A percentile compares a stretch with the other conserved stretches of the same genome.
phyloP scores from a whole-genome alignment of 2,113 vertebrate species.

The Salvelinus alpinus region DNA sequence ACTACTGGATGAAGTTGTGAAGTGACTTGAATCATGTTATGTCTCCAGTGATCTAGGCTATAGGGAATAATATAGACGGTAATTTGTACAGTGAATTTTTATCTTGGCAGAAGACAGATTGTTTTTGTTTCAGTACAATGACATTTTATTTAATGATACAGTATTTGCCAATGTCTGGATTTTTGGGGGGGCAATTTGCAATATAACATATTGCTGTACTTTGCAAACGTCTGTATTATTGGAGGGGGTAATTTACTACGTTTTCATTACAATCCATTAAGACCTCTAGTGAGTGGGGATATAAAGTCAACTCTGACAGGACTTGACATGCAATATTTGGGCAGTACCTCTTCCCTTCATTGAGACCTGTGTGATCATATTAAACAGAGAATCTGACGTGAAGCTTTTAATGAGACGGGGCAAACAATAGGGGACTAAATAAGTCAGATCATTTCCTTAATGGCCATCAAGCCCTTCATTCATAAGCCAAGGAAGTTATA shows the following conservation, averaged over 20 bases:
- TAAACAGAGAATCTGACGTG: constrained; percentile 27
- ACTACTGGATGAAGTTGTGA: not conserved
- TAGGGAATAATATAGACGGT: not conserved
- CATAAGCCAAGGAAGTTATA: constrained; percentile 31
- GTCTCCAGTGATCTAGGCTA: too few relatives aligned
- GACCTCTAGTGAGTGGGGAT: too few relatives aligned
- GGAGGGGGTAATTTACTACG: too few relatives aligned
- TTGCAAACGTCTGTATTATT: too few relatives aligned
- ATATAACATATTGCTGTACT: not conserved
- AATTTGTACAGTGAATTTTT: not conserved
- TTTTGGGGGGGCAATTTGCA: not conserved
- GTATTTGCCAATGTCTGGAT: not conserved
- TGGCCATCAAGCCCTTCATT: constrained; percentile 34
- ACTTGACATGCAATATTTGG: not conserved
- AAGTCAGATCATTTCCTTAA: constrained; percentile 48
- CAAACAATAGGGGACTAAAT: constrained; percentile 42
- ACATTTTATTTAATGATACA: not conserved
- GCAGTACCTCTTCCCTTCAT: not conserved
- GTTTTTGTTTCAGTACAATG: not conserved
- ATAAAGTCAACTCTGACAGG: not conserved
- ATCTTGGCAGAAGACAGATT: not conserved
- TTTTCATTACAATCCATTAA: too few relatives aligned
- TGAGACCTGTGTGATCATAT: not conserved
- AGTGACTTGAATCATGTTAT: not conserved
- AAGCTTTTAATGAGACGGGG: constrained; percentile 44